These are phyloP conservation scores for Xyliphius kryptos DNA, from an alignment of 2,113 vertebrate genomes.

Conservation along the genomic window DNA sequence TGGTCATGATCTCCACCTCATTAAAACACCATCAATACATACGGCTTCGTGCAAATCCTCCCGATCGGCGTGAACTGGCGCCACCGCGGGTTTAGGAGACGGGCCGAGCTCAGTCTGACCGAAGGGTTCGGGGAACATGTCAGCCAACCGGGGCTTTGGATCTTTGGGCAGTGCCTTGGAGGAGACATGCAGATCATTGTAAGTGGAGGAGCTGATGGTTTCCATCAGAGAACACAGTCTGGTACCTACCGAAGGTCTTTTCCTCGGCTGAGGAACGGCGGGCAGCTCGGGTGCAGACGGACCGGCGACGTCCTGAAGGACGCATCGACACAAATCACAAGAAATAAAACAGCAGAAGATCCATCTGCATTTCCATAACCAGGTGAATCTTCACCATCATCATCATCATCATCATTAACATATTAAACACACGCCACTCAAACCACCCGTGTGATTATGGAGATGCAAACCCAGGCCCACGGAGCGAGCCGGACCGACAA, in stretches of 20 bases:
- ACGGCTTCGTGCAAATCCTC: background rate
- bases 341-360: background rate
- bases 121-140: background rate
- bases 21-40: background rate
- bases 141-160: background rate
- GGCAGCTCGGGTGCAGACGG: conserved; percentile 17
- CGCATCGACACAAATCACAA: background rate
- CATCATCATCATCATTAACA: too few relatives aligned
- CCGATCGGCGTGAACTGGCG: background rate
- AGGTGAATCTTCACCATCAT: too few relatives aligned
- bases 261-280: conserved; percentile 1
- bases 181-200: background rate
- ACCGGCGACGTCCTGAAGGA: conserved; percentile 23
- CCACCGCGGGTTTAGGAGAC: background rate
- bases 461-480: too few relatives aligned
- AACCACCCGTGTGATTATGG: too few relatives aligned
- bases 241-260: conserved; percentile 17
- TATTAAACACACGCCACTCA: too few relatives aligned
- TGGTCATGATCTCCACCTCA: too few relatives aligned
- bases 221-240: background rate
- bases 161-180: conserved; percentile 26
- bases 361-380: background rate
- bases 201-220: background rate
- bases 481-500: too few relatives aligned
- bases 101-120: background rate